phyloP scores from a whole-genome alignment of 1,140 invertebrate species.

The Ips nitidus region DNA sequence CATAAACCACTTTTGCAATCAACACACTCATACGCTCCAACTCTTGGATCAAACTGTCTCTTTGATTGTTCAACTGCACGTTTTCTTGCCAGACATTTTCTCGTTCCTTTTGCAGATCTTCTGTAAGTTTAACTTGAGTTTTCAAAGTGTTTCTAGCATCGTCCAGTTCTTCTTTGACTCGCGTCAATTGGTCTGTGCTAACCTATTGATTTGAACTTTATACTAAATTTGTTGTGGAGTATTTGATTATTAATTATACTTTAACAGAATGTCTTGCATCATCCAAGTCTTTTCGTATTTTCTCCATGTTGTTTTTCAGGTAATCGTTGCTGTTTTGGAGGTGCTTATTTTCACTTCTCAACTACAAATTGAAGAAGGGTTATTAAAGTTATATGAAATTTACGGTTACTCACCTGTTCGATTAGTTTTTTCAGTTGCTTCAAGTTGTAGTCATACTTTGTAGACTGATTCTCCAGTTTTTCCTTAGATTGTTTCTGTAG shows the following conservation, averaged over 20 bases:
- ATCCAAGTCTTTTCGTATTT: conserved; percentile 39
- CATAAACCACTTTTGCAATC: conserved; percentile 36
- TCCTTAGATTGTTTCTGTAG: conserved; percentile 24
- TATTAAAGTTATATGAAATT: neutral
- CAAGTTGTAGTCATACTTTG: conserved; percentile 34
- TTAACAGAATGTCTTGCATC: conserved; percentile 33
- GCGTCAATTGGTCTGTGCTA: neutral
- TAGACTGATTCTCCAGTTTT: conserved; percentile 18
- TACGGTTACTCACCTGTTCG: conserved; percentile 20
- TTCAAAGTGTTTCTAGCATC: conserved; percentile 24
- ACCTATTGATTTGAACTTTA: neutral
- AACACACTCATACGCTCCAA: conserved; percentile 23
- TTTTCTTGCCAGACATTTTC: conserved; percentile 22
- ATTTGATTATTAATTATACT: conserved; percentile 24
- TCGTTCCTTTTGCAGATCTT: conserved; percentile 11
- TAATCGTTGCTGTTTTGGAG: conserved; percentile 28
- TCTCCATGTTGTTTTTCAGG: conserved; percentile 40
- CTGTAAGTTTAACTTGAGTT: conserved; percentile 23
- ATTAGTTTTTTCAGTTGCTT: conserved; percentile 38
- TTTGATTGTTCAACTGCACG: conserved; percentile 23
- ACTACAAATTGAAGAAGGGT: conserved; percentile 16
- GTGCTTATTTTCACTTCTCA: conserved; percentile 36
- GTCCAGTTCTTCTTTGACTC: conserved; percentile 1
- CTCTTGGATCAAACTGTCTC: conserved; percentile 27
- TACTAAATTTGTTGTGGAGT: neutral